Base-by-base conservation (phyloP, 2,113 vertebrate genomes). In the Steatornis caripensis region DNA sequence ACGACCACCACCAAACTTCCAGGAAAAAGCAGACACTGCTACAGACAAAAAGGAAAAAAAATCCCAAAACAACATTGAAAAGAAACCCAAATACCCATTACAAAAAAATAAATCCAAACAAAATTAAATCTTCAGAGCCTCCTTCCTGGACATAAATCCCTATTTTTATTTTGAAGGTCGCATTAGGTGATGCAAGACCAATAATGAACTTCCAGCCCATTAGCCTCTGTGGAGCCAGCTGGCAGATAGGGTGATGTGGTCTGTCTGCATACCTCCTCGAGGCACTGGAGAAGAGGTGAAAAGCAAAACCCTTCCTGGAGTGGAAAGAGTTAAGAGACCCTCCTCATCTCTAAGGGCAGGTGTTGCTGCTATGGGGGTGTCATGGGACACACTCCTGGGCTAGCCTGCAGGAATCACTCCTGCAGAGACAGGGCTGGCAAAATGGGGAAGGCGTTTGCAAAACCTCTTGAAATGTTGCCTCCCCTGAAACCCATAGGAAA, bases 111-210 rank as follows among this genome's bases (percentile, higher is more conserved):
- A 95, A 95, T 87, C 87, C 72, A 95, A 93, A 87, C 30, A 77
- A 82, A 95, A 96, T 94, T 65, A 94, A 89, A 93, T 71, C 87
- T 94, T 95, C 90, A 90, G 95, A 92, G 83, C 68, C 64, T 93
- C 27, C 78, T 86, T 96, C 62, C 71, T 88, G 84, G 62, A 76
- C 22, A 54, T 58, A 93, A 95, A 95, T 85, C 87, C 79, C 34
- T 87, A 6, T 58, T 93, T 93, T 94, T 89, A 65, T 84, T 90
- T 84, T 84, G 81, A 96, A 96, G 91, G 95, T 95, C 90, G 84
- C 68, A 55, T 48, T 62, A 78, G 74, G 53, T 96, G 89, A 93
- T 89, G 90, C 86, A 97, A 96, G 88, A 90, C 82, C 46, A 71
- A 48, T 15, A 77, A 34, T 83, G 79, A 92, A 78, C 79, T 90